phyloP scores from a whole-genome alignment of 2,888 invertebrate species.

The Lithosia quadra region DNA sequence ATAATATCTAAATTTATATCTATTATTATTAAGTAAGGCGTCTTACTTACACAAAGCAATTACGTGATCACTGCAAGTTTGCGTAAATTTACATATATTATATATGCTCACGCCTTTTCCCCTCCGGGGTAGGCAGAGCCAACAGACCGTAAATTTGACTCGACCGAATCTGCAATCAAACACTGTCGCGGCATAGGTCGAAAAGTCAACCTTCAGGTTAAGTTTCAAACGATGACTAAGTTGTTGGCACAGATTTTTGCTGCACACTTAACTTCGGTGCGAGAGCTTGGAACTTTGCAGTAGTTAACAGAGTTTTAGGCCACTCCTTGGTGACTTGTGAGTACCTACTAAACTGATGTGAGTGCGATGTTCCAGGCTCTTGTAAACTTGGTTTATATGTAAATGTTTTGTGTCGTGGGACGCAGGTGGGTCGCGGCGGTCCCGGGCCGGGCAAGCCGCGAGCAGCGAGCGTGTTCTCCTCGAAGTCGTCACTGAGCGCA shows the following conservation, averaged over 20 bases:
- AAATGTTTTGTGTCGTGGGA: background rate
- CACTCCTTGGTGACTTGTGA: background rate
- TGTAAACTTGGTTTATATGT: background rate
- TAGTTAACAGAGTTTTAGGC: background rate
- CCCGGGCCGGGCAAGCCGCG: conserved; percentile 88
- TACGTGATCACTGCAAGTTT: background rate
- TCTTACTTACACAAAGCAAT: background rate
- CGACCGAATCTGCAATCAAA: background rate
- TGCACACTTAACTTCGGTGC: background rate
- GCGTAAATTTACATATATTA: too few relatives aligned
- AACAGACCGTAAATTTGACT: too few relatives aligned
- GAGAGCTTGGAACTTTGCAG: background rate
- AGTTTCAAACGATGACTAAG: background rate
- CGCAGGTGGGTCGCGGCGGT: conserved; percentile 81
- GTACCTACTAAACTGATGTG: background rate
- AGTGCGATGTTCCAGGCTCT: background rate
- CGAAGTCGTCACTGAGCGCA: conserved; percentile 95
- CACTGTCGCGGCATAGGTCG: background rate
- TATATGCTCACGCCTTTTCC: too few relatives aligned
- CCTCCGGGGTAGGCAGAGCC: too few relatives aligned
- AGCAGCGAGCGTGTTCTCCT: conserved; percentile 96
- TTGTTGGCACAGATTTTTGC: background rate
- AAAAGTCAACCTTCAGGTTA: too few relatives aligned
- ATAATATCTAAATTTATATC: too few relatives aligned
- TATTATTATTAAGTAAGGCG: background rate